Evolutionary conservation across 2,113 vertebrate genomes (phyloP).

Genomic region (Rafetus swinhoei): DNA sequence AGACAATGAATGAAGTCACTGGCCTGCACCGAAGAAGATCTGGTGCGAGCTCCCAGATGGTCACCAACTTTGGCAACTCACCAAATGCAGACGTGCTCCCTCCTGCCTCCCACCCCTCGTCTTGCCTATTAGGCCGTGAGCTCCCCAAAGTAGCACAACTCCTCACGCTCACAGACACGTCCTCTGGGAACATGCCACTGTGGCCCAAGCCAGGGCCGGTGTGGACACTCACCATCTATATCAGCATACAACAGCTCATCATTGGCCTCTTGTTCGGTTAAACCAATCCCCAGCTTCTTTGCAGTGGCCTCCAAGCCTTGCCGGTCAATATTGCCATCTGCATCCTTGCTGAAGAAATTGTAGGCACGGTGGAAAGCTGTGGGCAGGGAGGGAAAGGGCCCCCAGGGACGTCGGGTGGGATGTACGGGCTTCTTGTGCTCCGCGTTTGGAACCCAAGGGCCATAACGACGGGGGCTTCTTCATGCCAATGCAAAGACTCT

Average conservation of each 20-base stretch:
- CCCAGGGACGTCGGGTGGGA: not conserved
- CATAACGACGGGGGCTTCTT: not conserved
- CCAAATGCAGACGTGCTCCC: not conserved
- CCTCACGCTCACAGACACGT: not conserved
- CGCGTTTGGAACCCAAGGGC: not conserved
- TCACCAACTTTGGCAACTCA: not conserved
- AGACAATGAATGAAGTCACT: not conserved
- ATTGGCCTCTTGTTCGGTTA: constrained; percentile 34
- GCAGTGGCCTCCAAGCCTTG: constrained; percentile 49
- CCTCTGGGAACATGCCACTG: not conserved
- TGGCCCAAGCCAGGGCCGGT: not conserved
- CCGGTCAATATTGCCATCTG: constrained; percentile 50
- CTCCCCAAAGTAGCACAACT: not conserved
- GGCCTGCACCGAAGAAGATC: not conserved
- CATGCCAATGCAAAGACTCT: not conserved
- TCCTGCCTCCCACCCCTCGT: not conserved
- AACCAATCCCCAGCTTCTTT: constrained; percentile 52
- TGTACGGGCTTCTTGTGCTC: not conserved
- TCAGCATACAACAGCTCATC: constrained; percentile 63
- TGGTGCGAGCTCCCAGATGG: not conserved
- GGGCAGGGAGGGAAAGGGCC: not conserved
- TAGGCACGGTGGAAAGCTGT: constrained; percentile 70
- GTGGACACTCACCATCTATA: constrained; percentile 48
- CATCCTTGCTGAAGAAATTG: constrained; percentile 63
- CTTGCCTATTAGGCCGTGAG: not conserved